Percentiles rank a stretch among this genome's conserved stretches.
Conservation (phyloP, 2,888 invertebrate species). For the Drosophila nr. perissopoda region DNA sequence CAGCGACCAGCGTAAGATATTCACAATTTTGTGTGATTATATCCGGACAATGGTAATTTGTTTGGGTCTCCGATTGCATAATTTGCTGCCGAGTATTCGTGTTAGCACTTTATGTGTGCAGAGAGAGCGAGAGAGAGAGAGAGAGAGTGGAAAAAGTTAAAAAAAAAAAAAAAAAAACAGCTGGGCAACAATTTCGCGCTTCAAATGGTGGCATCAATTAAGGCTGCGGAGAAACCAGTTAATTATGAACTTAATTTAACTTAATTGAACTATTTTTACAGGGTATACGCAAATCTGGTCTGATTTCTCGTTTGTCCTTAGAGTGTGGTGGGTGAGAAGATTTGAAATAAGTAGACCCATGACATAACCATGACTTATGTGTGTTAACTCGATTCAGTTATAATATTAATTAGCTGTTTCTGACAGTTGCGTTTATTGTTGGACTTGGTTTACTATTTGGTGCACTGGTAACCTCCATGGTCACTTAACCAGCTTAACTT, state of each 20-base stretch:
- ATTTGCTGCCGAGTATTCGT: slow-evolving; percentile 9
- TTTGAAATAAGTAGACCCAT: not conserved
- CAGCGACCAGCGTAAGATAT: slow-evolving; percentile 11
- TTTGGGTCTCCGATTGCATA: slow-evolving; percentile 30
- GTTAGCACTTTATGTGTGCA: slow-evolving; percentile 36
- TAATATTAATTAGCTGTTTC: not conserved
- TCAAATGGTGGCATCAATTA: not conserved
- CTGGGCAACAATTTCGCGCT: not conserved
- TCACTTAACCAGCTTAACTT: not conserved
- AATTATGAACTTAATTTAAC: too few species aligned
- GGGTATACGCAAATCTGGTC: not conserved
- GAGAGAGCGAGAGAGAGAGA: not conserved
- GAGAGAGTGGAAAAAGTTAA: not conserved
- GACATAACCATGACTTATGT: not conserved
- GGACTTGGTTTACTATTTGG: not conserved
- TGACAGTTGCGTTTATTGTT: not conserved
- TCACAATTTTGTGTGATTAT: slow-evolving; percentile 28
- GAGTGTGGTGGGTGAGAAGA: not conserved
- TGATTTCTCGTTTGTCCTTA: not conserved
- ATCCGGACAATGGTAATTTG: slow-evolving; percentile 13
- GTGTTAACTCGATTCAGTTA: not conserved
- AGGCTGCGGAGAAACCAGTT: not conserved
- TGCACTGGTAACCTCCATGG: not conserved
- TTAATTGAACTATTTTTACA: not conserved
- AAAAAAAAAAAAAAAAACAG: not conserved